Percentiles rank a stretch among this genome's conserved stretches.
Conservation (phyloP, 2,888 invertebrate genomes). For the Tholera decimalis region DNA sequence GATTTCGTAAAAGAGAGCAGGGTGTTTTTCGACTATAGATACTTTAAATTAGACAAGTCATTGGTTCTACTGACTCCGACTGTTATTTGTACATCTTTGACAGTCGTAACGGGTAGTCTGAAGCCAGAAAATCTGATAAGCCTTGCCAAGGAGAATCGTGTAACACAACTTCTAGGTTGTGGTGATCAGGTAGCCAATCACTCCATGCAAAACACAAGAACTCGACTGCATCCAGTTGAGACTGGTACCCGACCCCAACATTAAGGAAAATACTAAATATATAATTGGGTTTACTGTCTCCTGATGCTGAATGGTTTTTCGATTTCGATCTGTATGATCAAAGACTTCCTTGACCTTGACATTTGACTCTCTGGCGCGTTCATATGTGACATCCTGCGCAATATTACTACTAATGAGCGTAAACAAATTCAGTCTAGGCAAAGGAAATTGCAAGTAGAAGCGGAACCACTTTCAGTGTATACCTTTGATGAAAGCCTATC, state of each 20-base stretch:
- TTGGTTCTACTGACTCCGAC: not conserved
- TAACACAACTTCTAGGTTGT: no score
- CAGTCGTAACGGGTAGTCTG: no score
- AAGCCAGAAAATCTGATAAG: no score
- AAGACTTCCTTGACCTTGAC: conserved; percentile 13
- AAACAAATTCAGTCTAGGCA: conserved; percentile 42
- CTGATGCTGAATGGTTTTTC: not conserved
- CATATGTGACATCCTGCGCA: conserved; percentile 18
- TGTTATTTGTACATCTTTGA: no score
- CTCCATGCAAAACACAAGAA: no score
- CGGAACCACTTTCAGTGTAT: conserved; percentile 41
- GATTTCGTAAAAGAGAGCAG: conserved; percentile 30
- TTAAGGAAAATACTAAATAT: no score
- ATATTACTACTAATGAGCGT: conserved; percentile 27
- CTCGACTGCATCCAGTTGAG: no score
- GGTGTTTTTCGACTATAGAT: not conserved
- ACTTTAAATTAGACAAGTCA: conserved; percentile 18
- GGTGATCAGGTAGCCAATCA: no score
- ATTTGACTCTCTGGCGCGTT: not conserved
- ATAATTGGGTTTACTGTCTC: not conserved
- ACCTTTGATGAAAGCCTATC: conserved; percentile 50
- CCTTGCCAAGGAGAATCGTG: no score
- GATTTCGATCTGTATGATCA: not conserved
- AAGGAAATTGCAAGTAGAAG: conserved; percentile 47
- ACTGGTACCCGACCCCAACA: no score